Percentiles rank a stretch among this genome's conserved stretches.
Evolutionary conservation across 2,888 invertebrate genomes (phyloP).

Genomic region (Eretmocerus hayati): DNA sequence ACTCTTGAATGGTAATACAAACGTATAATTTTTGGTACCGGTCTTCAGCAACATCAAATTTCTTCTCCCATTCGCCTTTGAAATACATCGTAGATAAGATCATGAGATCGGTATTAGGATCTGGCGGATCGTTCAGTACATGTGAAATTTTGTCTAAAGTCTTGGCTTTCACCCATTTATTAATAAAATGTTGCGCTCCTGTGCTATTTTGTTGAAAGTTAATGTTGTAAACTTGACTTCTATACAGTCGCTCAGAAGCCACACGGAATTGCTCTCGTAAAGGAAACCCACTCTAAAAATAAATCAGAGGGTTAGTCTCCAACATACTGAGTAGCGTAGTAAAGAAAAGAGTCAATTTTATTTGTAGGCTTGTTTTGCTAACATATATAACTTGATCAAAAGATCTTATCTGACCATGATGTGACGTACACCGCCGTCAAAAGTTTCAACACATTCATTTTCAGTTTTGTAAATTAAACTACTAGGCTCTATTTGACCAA

Average conservation of each 20-base stretch:
- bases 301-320: too few relatives aligned
- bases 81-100: slow-evolving; percentile 66
- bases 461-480: too few relatives aligned
- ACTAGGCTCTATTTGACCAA: too few relatives aligned
- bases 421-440: too few relatives aligned
- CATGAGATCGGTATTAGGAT: slow-evolving; percentile 54
- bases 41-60: slow-evolving; percentile 49
- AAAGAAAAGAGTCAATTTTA: too few relatives aligned
- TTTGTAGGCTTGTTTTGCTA: too few relatives aligned
- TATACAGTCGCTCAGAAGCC: slow-evolving; percentile 52
- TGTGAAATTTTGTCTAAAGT: slow-evolving; percentile 58
- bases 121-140: slow-evolving; percentile 53
- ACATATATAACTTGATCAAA: too few relatives aligned
- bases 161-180: slow-evolving; percentile 58
- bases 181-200: slow-evolving; percentile 50
- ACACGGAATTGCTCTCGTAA: slow-evolving; percentile 52
- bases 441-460: too few relatives aligned
- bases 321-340: too few relatives aligned
- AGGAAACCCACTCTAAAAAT: slow-evolving; percentile 50
- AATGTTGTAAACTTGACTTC: slow-evolving; percentile 52
- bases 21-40: too few relatives aligned
- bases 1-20: too few relatives aligned
- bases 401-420: too few relatives aligned
- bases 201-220: slow-evolving; percentile 49
- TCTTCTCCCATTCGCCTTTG: slow-evolving; percentile 62